Evolutionary conservation across 2,113 vertebrate species (phyloP).

Genomic region (Labrus mixtus): DNA sequence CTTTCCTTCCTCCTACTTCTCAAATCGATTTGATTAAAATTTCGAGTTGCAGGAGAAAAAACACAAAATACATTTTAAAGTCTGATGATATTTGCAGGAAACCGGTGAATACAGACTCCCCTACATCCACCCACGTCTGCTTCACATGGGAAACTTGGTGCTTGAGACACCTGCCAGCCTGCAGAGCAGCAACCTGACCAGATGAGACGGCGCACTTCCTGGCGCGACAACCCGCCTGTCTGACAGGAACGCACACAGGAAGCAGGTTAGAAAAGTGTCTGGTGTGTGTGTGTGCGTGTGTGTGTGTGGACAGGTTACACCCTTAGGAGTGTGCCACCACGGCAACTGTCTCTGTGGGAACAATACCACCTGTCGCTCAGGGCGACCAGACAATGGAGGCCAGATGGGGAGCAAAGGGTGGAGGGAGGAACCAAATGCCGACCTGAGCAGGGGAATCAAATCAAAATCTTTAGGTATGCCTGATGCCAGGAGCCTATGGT

Average conservation of each 20-base stretch:
- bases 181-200: slow-evolving; percentile 31
- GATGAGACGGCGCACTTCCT: slow-evolving; percentile 60
- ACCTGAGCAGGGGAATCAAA: slow-evolving; percentile 56
- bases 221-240: slow-evolving; percentile 45
- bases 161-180: slow-evolving; percentile 56
- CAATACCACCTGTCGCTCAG: slow-evolving; percentile 74
- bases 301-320: slow-evolving; percentile 62
- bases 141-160: slow-evolving; percentile 52
- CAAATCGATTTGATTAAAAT: not conserved
- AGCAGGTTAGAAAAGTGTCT: slow-evolving; percentile 39
- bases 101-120: not conserved
- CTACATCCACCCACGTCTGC: slow-evolving; percentile 1
- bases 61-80: not conserved
- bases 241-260: slow-evolving; percentile 61
- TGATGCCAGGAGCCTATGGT: slow-evolving; percentile 55
- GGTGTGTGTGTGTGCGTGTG: slow-evolving; percentile 36
- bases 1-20: no score
- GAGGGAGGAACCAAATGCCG: slow-evolving; percentile 54
- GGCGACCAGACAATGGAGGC: slow-evolving; percentile 65
- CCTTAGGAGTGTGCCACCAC: slow-evolving; percentile 72
- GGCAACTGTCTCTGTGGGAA: slow-evolving; percentile 75
- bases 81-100: slow-evolving; percentile 12
- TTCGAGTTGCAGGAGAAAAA: not conserved
- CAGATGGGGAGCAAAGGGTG: slow-evolving; percentile 77
- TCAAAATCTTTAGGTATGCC: slow-evolving; percentile 57